phyloP scores from a whole-genome alignment of 2,797 vertebrate genomes.

The Enteromius treurensis region DNA sequence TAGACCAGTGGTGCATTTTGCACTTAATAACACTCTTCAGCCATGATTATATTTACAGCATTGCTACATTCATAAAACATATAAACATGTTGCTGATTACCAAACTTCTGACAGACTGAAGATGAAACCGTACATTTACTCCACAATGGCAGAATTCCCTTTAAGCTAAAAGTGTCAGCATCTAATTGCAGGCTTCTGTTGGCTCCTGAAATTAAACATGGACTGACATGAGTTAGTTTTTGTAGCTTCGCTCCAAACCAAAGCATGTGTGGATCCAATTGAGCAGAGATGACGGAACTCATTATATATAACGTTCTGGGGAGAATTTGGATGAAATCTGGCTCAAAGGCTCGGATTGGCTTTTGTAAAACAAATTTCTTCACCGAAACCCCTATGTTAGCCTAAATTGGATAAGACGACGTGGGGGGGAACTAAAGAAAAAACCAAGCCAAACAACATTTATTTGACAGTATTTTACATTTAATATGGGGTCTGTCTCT shows the following conservation, averaged over 20 bases:
- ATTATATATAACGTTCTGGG: neutral
- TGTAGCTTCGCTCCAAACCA: slow-evolving; percentile 6
- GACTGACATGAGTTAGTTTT: neutral
- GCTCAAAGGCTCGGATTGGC: neutral
- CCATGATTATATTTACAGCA: neutral
- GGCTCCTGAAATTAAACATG: neutral
- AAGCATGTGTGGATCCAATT: neutral
- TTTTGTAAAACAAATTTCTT: neutral
- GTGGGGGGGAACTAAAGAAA: neutral
- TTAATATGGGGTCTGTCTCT: neutral
- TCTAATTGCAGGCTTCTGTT: slow-evolving; percentile 14
- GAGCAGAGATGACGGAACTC: neutral
- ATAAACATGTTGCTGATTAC: neutral
- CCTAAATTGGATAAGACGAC: neutral
- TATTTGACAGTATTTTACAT: neutral
- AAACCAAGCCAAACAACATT: neutral
- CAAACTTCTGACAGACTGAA: neutral
- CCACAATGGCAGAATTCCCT: neutral
- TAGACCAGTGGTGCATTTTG: neutral
- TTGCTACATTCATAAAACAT: neutral
- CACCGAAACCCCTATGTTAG: neutral
- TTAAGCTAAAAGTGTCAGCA: slow-evolving; percentile 1
- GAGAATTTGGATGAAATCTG: slow-evolving; percentile 1
- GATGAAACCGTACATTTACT: neutral
- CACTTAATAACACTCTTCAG: slow-evolving; percentile 6